These are phyloP conservation scores for Gnathonemus longibarbis DNA, from an alignment of 2,113 vertebrate species.

Conservation along the genomic window DNA sequence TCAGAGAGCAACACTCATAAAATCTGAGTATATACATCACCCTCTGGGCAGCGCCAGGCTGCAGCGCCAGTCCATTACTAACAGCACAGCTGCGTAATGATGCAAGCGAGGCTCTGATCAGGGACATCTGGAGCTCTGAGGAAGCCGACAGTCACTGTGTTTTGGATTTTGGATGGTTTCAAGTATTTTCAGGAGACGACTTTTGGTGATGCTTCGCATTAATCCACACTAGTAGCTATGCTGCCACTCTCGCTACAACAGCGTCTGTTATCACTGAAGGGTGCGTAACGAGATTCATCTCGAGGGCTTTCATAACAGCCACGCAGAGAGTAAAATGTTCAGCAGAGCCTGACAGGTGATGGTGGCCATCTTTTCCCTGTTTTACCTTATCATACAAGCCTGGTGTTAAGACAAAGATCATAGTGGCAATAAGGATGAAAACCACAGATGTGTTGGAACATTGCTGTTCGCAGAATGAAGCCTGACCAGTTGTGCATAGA, in stretches of 20 bases:
- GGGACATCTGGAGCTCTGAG: neutral
- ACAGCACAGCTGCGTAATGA: slow-evolving; percentile 31
- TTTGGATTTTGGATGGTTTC: slow-evolving; percentile 42
- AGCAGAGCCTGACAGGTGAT: neutral
- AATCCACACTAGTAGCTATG: slow-evolving; percentile 16
- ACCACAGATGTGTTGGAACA: neutral
- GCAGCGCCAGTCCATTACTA: slow-evolving; percentile 28
- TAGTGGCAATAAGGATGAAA: neutral
- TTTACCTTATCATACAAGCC: neutral
- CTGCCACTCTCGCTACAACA: neutral
- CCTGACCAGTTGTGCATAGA: neutral
- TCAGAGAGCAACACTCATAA: slow-evolving; percentile 48
- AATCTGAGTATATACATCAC: slow-evolving; percentile 44
- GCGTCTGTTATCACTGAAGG: slow-evolving; percentile 22
- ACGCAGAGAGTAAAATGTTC: neutral
- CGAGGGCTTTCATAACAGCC: neutral
- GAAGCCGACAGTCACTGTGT: slow-evolving; percentile 4
- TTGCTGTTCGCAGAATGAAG: neutral
- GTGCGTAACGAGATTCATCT: neutral
- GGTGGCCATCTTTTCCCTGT: neutral
- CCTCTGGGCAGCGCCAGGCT: slow-evolving; percentile 33
- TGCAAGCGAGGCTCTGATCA: neutral
- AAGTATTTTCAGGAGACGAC: slow-evolving; percentile 65
- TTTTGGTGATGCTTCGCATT: slow-evolving; percentile 19
- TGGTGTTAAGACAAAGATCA: neutral